Base-by-base conservation (phyloP, 2,113 vertebrate species). In the Microcebus jonahi region DNA sequence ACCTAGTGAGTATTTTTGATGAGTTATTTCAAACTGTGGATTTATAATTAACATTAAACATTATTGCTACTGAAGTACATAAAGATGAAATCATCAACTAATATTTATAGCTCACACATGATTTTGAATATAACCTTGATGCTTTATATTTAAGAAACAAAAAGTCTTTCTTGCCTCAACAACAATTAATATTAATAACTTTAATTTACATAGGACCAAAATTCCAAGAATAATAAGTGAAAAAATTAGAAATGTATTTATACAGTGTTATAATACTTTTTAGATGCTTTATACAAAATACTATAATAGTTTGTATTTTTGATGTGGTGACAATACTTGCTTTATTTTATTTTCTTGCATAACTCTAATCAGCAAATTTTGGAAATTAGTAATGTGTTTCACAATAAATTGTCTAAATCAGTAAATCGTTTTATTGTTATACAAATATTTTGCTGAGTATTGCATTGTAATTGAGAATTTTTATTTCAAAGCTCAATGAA, bases 41-140 rank as follows among this genome's bases (percentile, higher is more conserved):
- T 45, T 87, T 82, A 75, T 67, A 88, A 82, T 88, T 88, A 76
- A 67, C 48, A 92, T 82, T 92, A 87, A 67, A 87, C 21, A 80
- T 91, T 65, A 87, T 65, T 73, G 31, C 4, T 36, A 75, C 45
- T 82, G 23, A 88, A 48, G 36, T 92, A 75, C 18, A 75, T 92
- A 75, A 73, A 76, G 48, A 25, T 75, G 55, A 81, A 48, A 9
- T 87, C 7, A 45, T 55, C 45, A 88, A 80, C 91, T 91, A 87
- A 75, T 88, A 82, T 57, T 82, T 88, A 75, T 45, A 48, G 31
- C 23, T 34, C 6, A 65, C 63, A 79, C 29, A 92, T 82, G 23
- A 55, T 95, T 92, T 92, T 75, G 17, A 88, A 75, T 87, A 53
- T 88, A 73, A 81, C 9, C 11, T 34, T 91, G 50, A 53, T 50